Evolutionary conservation across 53 echinoderm and acorn worm species (phyloP), one percentile per base, ranked within the genome.

Genomic region (Crossaster papposus): DNA sequence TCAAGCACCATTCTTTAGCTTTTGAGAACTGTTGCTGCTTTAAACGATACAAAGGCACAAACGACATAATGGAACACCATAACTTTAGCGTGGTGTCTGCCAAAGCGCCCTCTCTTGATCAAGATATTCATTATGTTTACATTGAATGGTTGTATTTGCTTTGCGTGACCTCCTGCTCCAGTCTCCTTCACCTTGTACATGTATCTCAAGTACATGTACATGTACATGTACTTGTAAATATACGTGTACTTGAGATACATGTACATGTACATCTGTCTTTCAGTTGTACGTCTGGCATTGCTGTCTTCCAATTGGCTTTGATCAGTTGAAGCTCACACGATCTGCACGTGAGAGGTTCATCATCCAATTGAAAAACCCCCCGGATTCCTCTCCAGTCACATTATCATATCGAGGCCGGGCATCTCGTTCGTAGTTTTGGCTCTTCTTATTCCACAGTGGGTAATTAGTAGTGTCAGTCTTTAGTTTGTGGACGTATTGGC

Each of bases 31-130:
- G n/a, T n/a, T n/a, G n/a, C n/a, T n/a, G n/a, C n/a, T n/a, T n/a
- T n/a, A n/a, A n/a, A n/a, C n/a, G n/a, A n/a, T n/a, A n/a, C n/a
- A n/a, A n/a, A n/a, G n/a, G n/a, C n/a, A n/a, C n/a, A n/a, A n/a
- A n/a, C n/a, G n/a, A n/a, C n/a, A n/a, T n/a, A 9, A 44, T 44
- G 44, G 2, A 9, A 5, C 44, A n/a, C 44, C 9, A 7, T 44
- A 44, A 44, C 6, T 44, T 0, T 44, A 44, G 44, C 58, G 58
- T 58, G 22, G 1, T 58, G 58, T 13, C n/a, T 28, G 26, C 70
- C 70, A 70, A 10, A 70, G 31, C 70, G 70, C 70, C 70, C 70
- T 70, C 70, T n/a, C 70, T 70, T 70, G 70, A 70, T 24, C 24
- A 70, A 30, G 29, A 5, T n/a, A 70, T 26, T 30, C n/a, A 70